Evolutionary conservation across 2,113 vertebrate species (phyloP).

Genomic region (Carassius carassius): DNA sequence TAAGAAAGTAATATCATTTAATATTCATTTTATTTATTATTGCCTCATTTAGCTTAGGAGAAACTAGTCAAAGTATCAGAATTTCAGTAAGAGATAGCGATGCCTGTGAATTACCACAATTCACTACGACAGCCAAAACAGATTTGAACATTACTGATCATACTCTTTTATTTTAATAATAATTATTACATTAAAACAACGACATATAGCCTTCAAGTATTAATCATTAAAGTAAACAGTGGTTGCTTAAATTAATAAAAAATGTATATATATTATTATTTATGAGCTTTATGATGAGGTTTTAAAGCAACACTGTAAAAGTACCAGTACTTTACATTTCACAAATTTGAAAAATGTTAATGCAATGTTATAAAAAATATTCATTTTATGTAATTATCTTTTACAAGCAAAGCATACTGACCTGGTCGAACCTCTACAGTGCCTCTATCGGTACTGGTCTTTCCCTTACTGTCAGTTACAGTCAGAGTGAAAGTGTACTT

Average conservation of each 20-base stretch:
- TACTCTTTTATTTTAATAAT: neutral
- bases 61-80: neutral
- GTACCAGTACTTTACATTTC: no score
- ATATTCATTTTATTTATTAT: neutral
- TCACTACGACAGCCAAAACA: neutral
- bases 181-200: neutral
- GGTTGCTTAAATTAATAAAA: no score
- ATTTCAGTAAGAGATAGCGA: neutral
- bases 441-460: slow-evolving; percentile 80
- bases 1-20: neutral
- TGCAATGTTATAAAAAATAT: neutral
- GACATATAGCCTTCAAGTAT: neutral
- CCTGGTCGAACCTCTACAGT: slow-evolving; percentile 90
- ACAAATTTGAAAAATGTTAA: neutral
- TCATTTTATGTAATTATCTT: neutral
- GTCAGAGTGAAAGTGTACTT: slow-evolving; percentile 90
- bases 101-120: neutral
- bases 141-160: neutral
- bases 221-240: no score
- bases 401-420: slow-evolving; percentile 65
- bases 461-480: slow-evolving; percentile 94
- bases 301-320: neutral
- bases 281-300: neutral
- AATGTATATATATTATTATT: no score
- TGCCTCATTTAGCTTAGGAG: neutral